Base-by-base conservation (phyloP, 2,888 invertebrate genomes). In the Enchytraeus crypticus region DNA sequence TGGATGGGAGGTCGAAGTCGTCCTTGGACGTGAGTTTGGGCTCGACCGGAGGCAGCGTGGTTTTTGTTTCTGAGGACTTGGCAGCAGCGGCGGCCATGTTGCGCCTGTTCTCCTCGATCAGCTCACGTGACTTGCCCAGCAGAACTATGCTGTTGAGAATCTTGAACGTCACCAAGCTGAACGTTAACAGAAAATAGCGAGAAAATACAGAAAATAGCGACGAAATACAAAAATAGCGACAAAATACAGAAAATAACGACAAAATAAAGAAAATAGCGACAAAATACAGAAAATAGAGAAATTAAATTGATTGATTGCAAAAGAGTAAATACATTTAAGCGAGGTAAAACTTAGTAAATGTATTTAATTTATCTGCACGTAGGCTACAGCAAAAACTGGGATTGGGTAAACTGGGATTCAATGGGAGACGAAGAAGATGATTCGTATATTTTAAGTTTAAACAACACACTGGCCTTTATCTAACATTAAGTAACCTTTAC, bases 111-210 rank as follows among this genome's bases (percentile, higher is more conserved):
- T 70, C 85, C 46, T 87, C 83, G 72, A 96, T 93, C 66, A 92
- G 82, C 72, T 89, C 87, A 72, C 91, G 91, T 0, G 95, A 93
- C 77, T 87, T 88, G 2, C 95, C 95, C 65, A 97, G 83, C 56
- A 96, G 87, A 29, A 93, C 84, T 57, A 97, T 86, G 64, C 91
- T 92, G 69, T 89, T 89, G 14, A 92, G 83, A 51, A 95, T 84
- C 72, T 82, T 82, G 58, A 77, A 70, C 32, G 75, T 72, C 30
- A 65, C 38, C 33, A 65, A 45, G 27, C 65, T 64, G 61, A 26
- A 32, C 33, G 38, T 26, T 30, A 57, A 34, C 30, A 33, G 11
- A 49, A 45, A 26, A 3, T 32, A 2, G 26, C 27, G 14, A 38
- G 4, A 21, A 38, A 57, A 26, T 3, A 57, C 2, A 30, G 14